A percentile compares a stretch with the other conserved stretches of the same genome.
Conservation (phyloP, 1,140 invertebrate species). For the Paralvinella palmiformis region DNA sequence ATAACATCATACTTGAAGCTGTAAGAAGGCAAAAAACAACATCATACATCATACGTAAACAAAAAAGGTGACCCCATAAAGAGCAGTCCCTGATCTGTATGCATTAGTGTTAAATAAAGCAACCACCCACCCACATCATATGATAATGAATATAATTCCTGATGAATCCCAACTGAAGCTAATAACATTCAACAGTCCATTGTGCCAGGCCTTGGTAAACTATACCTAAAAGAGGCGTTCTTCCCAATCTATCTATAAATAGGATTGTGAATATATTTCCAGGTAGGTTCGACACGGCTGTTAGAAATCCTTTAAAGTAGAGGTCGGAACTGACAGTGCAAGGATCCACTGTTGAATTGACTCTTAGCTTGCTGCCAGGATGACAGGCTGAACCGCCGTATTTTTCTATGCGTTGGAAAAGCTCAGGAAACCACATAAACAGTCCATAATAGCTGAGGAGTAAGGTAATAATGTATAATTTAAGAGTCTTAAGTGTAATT, state of each 20-base stretch:
- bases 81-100: neutral
- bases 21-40: constrained; percentile 14
- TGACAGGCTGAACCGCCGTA: constrained; percentile 46
- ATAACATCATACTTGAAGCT: constrained; percentile 52
- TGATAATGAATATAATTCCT: neutral
- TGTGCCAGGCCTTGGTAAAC: neutral
- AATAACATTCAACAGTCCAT: neutral
- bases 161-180: neutral
- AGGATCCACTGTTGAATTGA: neutral
- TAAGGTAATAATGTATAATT: too few species aligned
- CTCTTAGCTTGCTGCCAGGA: constrained; percentile 17
- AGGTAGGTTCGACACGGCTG: constrained; percentile 47
- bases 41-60: neutral
- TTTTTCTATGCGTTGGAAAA: constrained; percentile 52
- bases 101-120: neutral
- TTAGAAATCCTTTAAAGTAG: constrained; percentile 43
- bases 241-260: constrained; percentile 52
- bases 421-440: constrained; percentile 56
- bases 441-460: constrained; percentile 54
- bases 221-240: constrained; percentile 52
- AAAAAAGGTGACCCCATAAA: neutral
- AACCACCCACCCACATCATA: neutral
- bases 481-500: too few species aligned
- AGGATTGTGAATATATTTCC: constrained; percentile 52
- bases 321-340: constrained; percentile 11